Evolutionary conservation across 2,113 vertebrate species (phyloP), one percentile per base, ranked within the genome.

Genomic region (Antennarius striatus): DNA sequence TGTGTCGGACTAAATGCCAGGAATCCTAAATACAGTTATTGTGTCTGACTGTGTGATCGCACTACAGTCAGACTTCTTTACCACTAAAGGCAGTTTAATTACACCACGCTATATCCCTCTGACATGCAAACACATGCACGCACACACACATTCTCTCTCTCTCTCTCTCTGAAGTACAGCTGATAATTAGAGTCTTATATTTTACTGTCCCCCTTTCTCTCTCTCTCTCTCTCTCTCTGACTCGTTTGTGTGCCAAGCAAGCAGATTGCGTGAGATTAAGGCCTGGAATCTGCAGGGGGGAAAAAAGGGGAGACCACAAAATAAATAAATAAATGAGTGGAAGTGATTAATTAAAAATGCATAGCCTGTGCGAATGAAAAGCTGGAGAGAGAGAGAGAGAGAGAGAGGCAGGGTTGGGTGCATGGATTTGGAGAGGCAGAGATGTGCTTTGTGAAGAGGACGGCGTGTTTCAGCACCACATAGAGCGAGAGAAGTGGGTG

Each of bases 261-360:
- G 73, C 87, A 87, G 87, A 90, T 90, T 90, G 89, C 77, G 63
- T 58, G 84, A 90, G 83, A 91, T 90, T 91, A 89, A 84, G 79
- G 74, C 67, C 65, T 73, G 53, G 63, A 78, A 72, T 88, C 77
- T 71, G 63, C 53, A 55, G 53, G 30, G 61, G 42, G 10, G 49
- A 48, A 62, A 70, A 46, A 63, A 50, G 40, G 13, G 49, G 32
- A 16, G 29, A 43, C 52, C 17, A 63, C 51, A 72, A 79, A 79
- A 82, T 57, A 75, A 82, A 79, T 57, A 79, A 84, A 86, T 75
- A 77, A 80, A 82, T 64, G 72, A 68, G 71, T 66, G 39, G 82
- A 80, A 71, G 80, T 60, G 56, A 82, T 87, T 86, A 87, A 90
- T 90, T 87, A 84, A 88, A 83, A 85, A 87, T 82, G 82, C 75